Evolutionary conservation across 2,113 vertebrate genomes (phyloP), one percentile per base, ranked within the genome.

Genomic region (Baryphthengus martii): DNA sequence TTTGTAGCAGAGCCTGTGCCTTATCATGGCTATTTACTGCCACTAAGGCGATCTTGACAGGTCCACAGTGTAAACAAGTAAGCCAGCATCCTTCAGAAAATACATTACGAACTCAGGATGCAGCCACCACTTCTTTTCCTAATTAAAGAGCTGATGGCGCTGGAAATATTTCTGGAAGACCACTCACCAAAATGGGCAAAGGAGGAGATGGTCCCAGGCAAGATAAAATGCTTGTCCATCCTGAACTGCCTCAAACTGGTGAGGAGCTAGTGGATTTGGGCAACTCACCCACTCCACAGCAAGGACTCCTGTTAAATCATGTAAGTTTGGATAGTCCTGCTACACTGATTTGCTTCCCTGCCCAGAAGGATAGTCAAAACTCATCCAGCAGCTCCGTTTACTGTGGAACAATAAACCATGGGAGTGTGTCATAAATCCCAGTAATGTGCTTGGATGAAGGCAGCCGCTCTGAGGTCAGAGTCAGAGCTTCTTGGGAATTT

Each of bases 371-470:
- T 10, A 84, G 90, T 90, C 95, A 90, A 78, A 92, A 67, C 83
- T 77, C 76, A 74, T 59, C 76, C 88, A 78, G 93, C 65, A 75
- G 68, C 88, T 85, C 90, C 13, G 33, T 52, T 72, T 89, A 87
- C 75, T 15, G 76, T 47, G 16, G 90, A 92, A 93, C 92, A 95
- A 92, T 96, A 96, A 95, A 93, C 76, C 88, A 92, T 85, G 79
- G 93, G 88, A 96, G 75, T 9, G 56, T 2, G 8, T 76, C 95
- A 96, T 95, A 97, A 97, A 96, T 96, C 96, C 85, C 1, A 0
- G 58, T 93, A 96, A 96, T 84, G 76, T 31, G 84, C 85, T 92
- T 17, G 1, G 19, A 87, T 74, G 90, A 95, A 96, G 33, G 89
- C 91, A 88, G 81, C 40, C 2, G 2, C 82, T 70, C 92, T 1